Conservation (phyloP, 2,113 vertebrate species). For the Casuarius casuarius region DNA sequence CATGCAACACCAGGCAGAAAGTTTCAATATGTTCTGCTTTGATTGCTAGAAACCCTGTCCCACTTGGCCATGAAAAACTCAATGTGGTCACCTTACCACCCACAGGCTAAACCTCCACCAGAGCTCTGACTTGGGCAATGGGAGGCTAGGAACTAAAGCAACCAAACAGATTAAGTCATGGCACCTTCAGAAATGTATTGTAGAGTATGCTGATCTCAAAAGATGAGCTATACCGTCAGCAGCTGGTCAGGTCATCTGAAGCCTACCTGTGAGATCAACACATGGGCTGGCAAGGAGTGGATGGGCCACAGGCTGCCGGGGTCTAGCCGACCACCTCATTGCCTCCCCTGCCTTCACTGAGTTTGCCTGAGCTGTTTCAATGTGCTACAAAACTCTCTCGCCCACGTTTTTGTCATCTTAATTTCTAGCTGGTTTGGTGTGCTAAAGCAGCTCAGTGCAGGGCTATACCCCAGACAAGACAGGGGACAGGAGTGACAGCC, state of each 20-base stretch:
- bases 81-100: background rate
- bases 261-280: background rate
- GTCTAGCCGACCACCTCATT: background rate
- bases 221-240: background rate
- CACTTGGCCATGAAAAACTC: background rate
- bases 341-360: background rate
- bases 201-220: background rate
- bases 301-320: rapidly evolving
- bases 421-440: background rate
- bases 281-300: background rate
- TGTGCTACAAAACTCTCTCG: background rate
- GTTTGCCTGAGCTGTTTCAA: background rate
- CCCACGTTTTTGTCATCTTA: background rate
- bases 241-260: background rate
- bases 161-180: background rate
- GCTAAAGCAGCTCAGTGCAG: too few relatives aligned
- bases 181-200: background rate
- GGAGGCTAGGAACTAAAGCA: background rate
- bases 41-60: background rate
- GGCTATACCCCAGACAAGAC: background rate
- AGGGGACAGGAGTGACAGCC: background rate
- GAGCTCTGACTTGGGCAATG: background rate
- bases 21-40: background rate
- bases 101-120: background rate
- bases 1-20: background rate